A percentile compares a stretch with the other conserved stretches of the same genome.
Conservation (phyloP, 1,140 invertebrate genomes). For the Diabrotica virgifera region DNA sequence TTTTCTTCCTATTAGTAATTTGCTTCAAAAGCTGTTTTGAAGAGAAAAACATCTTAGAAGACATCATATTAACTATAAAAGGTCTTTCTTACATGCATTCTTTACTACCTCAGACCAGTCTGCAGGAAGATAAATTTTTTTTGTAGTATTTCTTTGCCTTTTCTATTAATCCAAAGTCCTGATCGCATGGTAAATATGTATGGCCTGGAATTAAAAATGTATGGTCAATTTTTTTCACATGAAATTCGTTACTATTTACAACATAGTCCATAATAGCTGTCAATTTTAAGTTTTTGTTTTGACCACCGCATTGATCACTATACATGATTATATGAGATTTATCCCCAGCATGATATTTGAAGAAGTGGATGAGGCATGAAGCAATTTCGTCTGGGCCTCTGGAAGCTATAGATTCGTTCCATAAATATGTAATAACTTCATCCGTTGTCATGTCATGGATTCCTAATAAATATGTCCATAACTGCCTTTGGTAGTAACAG, state of each 20-base stretch:
- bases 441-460: conserved; percentile 10
- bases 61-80: conserved; percentile 9
- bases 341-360: conserved; percentile 6
- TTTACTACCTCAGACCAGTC: conserved; percentile 5
- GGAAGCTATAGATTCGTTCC: conserved; percentile 25
- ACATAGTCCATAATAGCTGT: too few relatives aligned
- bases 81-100: conserved; percentile 9
- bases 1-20: conserved; percentile 1
- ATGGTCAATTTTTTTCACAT: conserved; percentile 16
- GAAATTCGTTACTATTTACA: too few relatives aligned
- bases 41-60: conserved; percentile 5
- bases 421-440: conserved; percentile 26
- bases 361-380: conserved; percentile 24
- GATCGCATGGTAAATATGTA: not conserved
- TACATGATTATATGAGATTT: conserved; percentile 25
- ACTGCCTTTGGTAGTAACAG: not conserved
- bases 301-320: conserved; percentile 29
- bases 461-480: conserved; percentile 5
- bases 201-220: conserved; percentile 13
- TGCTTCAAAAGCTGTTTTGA: not conserved
- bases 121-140: conserved; percentile 7
- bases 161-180: conserved; percentile 7
- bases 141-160: conserved; percentile 12
- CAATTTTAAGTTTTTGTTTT: too few relatives aligned
- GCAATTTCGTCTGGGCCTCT: conserved; percentile 28